phyloP scores from a whole-genome alignment of 2,113 vertebrate genomes.

The Onychostoma macrolepis region DNA sequence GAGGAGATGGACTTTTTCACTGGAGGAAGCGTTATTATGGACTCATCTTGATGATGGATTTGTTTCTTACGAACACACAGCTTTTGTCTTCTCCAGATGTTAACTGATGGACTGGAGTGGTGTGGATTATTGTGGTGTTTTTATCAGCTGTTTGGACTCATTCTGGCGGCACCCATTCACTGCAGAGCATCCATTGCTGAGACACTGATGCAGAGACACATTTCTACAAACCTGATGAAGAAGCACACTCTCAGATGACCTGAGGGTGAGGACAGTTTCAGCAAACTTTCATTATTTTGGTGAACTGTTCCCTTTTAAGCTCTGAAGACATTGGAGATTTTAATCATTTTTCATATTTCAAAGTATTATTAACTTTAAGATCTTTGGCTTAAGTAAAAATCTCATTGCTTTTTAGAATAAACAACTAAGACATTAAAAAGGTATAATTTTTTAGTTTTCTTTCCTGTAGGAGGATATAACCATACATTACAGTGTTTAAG shows the following conservation, averaged over 20 bases:
- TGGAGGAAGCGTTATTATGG: no score
- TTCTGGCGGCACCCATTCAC: not conserved
- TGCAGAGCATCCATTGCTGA: not conserved
- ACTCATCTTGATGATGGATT: no score
- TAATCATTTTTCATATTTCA: not conserved
- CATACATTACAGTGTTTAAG: not conserved
- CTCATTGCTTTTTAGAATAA: not conserved
- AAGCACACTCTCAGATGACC: not conserved
- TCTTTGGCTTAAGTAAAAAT: not conserved
- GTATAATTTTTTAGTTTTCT: not conserved
- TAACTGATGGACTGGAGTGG: no score
- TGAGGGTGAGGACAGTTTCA: not conserved
- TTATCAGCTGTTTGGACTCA: no score
- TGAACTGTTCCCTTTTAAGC: not conserved
- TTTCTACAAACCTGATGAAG: not conserved
- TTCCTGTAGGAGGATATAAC: not conserved
- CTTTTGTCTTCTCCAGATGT: no score
- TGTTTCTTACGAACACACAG: no score
- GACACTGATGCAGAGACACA: no score
- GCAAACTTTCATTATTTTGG: not conserved
- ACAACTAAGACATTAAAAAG: not conserved
- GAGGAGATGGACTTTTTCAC: no score
- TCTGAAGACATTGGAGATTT: not conserved
- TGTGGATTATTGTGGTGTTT: not conserved
- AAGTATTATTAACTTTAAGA: not conserved